Evolutionary conservation across 2,113 vertebrate species (phyloP).

Genomic region (Limnothrissa miodon): DNA sequence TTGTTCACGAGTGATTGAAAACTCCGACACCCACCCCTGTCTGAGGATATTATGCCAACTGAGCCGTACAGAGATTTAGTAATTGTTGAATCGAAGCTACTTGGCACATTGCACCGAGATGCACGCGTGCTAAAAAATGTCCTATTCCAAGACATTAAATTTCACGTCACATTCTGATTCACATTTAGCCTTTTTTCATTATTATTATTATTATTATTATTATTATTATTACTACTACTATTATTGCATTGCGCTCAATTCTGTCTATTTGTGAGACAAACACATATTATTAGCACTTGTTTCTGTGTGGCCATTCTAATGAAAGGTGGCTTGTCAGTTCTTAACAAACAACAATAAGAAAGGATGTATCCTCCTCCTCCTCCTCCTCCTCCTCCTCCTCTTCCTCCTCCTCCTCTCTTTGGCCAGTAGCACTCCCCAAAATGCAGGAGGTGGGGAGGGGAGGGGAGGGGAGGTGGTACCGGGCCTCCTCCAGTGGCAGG

Average conservation of each 20-base stretch:
- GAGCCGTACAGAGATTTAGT: constrained; percentile 49
- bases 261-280: constrained; percentile 50
- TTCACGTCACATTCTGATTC: constrained; percentile 47
- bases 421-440: not conserved
- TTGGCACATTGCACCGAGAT: constrained; percentile 31
- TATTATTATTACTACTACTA: too few relatives aligned
- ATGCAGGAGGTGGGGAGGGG: not conserved
- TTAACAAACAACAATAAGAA: constrained; percentile 69
- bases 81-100: constrained; percentile 45
- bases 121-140: constrained; percentile 42
- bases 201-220: too few relatives aligned
- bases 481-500: constrained; percentile 62
- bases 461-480: not conserved
- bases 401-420: not conserved
- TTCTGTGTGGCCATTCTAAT: constrained; percentile 56
- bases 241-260: constrained; percentile 29
- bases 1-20: constrained; percentile 39
- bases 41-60: constrained; percentile 45
- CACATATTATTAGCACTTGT: constrained; percentile 51
- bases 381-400: not conserved
- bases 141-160: constrained; percentile 50
- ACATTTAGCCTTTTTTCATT: constrained; percentile 55
- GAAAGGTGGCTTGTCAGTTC: constrained; percentile 61
- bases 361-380: constrained; percentile 39
- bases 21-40: constrained; percentile 34